These are phyloP conservation scores for Acanthopagrus latus DNA, from an alignment of 2,797 vertebrate species.

Conservation along the genomic window DNA sequence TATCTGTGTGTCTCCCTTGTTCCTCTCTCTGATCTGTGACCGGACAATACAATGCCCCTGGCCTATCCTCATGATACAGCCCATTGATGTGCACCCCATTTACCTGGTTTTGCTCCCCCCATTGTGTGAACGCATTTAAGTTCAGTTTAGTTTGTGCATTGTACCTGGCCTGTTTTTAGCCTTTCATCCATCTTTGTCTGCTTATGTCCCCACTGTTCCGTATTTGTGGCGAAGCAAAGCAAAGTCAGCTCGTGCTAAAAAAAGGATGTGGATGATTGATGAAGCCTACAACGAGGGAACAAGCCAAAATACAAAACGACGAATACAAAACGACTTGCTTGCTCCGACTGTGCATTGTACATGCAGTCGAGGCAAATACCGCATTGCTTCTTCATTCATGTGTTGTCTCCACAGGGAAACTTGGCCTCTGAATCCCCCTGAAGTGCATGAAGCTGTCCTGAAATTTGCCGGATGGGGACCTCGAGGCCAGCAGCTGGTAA, in stretches of 20 bases:
- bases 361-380: background rate
- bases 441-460: slow-evolving; percentile 91
- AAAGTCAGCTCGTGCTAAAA: slow-evolving; percentile 66
- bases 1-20: background rate
- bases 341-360: slow-evolving; percentile 23
- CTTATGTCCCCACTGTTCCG: slow-evolving; percentile 59
- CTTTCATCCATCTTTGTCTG: slow-evolving; percentile 68
- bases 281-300: slow-evolving; percentile 49
- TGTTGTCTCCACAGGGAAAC: slow-evolving; percentile 87
- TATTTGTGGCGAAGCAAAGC: slow-evolving; percentile 49
- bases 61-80: slow-evolving; percentile 28
- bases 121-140: slow-evolving; percentile 48
- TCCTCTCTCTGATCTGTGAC: slow-evolving; percentile 3
- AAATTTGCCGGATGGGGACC: slow-evolving; percentile 98
- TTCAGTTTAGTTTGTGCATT: slow-evolving; percentile 25
- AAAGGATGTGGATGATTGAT: slow-evolving; percentile 67
- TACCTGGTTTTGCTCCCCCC: slow-evolving; percentile 37
- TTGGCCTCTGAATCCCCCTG: slow-evolving; percentile 92
- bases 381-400: slow-evolving; percentile 14
- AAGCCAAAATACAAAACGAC: slow-evolving; percentile 34
- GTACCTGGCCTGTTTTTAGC: slow-evolving; percentile 57
- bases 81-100: slow-evolving; percentile 38
- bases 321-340: slow-evolving; percentile 19
- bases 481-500: slow-evolving; percentile 96
- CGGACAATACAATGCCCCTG: slow-evolving; percentile 9